These are phyloP conservation scores for Drosophila testacea DNA, from an alignment of 2,888 invertebrate species.

Conservation along the genomic window DNA sequence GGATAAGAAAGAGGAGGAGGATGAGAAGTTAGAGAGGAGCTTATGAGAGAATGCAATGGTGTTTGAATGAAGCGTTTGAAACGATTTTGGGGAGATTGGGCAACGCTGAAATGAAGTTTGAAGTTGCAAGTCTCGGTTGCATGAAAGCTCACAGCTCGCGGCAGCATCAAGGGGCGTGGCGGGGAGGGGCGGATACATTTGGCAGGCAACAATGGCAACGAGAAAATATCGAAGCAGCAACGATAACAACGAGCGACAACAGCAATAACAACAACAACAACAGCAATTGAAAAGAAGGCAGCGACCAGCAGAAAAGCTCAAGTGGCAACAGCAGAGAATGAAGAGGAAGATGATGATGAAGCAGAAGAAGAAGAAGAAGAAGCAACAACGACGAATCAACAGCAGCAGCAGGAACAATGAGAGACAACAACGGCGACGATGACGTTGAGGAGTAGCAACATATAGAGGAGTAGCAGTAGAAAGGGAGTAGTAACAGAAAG, in stretches of 20 bases:
- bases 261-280: slow-evolving; percentile 31
- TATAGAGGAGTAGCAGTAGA: slow-evolving; percentile 13
- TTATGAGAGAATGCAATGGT: slow-evolving; percentile 34
- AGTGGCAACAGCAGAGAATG: slow-evolving; percentile 41
- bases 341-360: slow-evolving; percentile 26
- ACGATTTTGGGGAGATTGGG: slow-evolving; percentile 52
- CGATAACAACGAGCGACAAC: slow-evolving; percentile 26
- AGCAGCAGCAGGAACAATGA: slow-evolving; percentile 62
- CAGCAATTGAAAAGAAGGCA: slow-evolving; percentile 68
- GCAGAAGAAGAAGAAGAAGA: slow-evolving; percentile 22
- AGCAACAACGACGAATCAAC: slow-evolving; percentile 62
- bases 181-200: slow-evolving; percentile 63
- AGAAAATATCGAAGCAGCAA: slow-evolving; percentile 70
- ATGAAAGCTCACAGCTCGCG: slow-evolving; percentile 59
- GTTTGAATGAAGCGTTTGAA: slow-evolving; percentile 47
- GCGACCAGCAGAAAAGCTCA: slow-evolving; percentile 62
- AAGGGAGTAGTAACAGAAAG: background rate
- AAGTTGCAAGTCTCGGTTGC: slow-evolving; percentile 41
- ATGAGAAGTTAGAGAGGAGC: background rate
- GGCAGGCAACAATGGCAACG: slow-evolving; percentile 37
- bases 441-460: slow-evolving; percentile 53
- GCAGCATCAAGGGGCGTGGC: slow-evolving; percentile 51
- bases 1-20: background rate
- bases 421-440: slow-evolving; percentile 49
- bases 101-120: slow-evolving; percentile 45